A percentile compares a stretch with the other conserved stretches of the same genome.
Evolutionary conservation across 1,140 invertebrate species (phyloP).

Genomic region (Heliconius congener): DNA sequence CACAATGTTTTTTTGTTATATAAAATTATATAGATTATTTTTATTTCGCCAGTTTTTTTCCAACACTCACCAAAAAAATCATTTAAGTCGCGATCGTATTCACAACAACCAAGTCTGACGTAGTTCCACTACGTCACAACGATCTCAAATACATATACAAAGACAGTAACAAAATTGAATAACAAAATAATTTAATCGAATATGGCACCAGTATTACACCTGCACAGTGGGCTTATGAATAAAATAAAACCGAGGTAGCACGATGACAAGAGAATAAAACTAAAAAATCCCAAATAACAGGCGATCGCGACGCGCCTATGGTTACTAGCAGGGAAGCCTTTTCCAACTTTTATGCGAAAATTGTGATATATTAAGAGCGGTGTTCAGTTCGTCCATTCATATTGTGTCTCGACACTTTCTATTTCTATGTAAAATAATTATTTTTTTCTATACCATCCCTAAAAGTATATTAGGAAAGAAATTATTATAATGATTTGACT

Average conservation of each 20-base stretch:
- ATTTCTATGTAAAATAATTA: conserved; percentile 6
- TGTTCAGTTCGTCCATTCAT: conserved; percentile 38
- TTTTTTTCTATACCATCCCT: not conserved
- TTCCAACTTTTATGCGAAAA: conserved; percentile 33
- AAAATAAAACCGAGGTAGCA: not conserved
- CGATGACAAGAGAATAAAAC: conserved; percentile 9
- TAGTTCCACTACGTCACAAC: no score
- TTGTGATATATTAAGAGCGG: conserved; percentile 30
- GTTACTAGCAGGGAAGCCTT: not conserved
- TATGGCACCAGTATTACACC: not conserved
- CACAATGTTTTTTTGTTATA: no score
- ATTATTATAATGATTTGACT: not conserved
- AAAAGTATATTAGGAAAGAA: not conserved
- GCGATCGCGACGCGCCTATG: not conserved
- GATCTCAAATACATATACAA: no score
- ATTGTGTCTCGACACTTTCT: conserved; percentile 29
- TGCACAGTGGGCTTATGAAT: not conserved
- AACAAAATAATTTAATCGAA: not conserved
- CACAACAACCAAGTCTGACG: no score
- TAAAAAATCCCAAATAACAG: conserved; percentile 11
- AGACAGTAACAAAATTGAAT: not conserved
- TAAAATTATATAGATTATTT: no score
- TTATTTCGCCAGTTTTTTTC: no score
- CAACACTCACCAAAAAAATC: no score
- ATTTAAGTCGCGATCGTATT: no score